Conservation (phyloP, 37 sponge, comb jelly and placozoan species). For the Halichondria panicea region DNA sequence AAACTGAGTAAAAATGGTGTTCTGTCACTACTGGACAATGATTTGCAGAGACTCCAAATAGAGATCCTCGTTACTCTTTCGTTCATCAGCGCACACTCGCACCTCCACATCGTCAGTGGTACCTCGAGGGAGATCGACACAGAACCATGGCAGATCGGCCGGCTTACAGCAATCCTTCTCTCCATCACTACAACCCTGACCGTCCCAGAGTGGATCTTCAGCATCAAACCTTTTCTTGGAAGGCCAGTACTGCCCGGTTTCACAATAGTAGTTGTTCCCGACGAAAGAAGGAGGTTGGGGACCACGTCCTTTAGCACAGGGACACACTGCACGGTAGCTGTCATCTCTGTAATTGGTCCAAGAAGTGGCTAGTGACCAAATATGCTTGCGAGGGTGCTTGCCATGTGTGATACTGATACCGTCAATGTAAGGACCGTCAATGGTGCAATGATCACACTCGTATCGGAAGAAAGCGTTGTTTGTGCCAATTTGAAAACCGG, state of each 20-base stretch:
- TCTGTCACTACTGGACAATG: constrained; percentile 24
- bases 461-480: constrained; percentile 7
- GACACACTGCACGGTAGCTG: constrained; percentile 1
- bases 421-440: constrained; percentile 27
- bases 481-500: constrained; percentile 9
- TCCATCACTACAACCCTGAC: constrained; percentile 23
- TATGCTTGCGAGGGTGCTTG: constrained; percentile 22
- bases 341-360: neutral
- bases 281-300: constrained; percentile 9
- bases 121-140: neutral
- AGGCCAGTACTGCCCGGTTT: neutral
- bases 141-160: constrained; percentile 43
- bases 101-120: constrained; percentile 51
- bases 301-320: neutral
- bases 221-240: neutral
- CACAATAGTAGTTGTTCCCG: constrained; percentile 24
- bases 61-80: constrained; percentile 34
- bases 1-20: neutral
- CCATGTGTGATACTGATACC: constrained; percentile 36
- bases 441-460: neutral
- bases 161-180: constrained; percentile 22
- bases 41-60: constrained; percentile 25
- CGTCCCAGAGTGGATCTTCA: constrained; percentile 60
- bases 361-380: constrained; percentile 22
- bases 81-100: constrained; percentile 48